These are phyloP conservation scores for Serinus canaria DNA, from an alignment of 2,113 vertebrate genomes.

Conservation along the genomic window DNA sequence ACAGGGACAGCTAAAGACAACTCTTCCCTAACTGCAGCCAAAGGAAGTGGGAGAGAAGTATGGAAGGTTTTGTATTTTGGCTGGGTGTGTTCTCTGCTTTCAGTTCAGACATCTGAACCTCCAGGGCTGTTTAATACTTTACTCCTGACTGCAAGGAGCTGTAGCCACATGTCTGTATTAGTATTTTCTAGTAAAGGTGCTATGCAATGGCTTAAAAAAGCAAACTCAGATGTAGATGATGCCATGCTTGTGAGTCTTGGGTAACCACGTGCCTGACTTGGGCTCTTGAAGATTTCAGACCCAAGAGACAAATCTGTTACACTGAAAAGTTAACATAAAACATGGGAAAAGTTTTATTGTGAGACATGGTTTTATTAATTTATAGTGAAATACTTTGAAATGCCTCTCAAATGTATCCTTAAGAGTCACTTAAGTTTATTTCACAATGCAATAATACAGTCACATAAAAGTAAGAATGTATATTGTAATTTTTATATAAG, in stretches of 20 bases:
- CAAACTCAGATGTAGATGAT: neutral
- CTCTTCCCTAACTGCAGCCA: neutral
- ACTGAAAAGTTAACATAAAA: neutral
- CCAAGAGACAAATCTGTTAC: conserved; percentile 74
- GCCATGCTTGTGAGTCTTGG: neutral
- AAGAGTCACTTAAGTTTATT: neutral
- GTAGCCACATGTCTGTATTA: neutral
- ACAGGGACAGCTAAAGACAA: neutral
- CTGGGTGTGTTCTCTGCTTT: neutral
- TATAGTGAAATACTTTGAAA: neutral
- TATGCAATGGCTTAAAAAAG: neutral
- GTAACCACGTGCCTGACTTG: conserved; percentile 75
- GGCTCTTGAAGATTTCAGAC: conserved; percentile 74
- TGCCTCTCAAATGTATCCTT: neutral
- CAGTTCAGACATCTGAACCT: conserved; percentile 69
- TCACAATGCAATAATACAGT: neutral
- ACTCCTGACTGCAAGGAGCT: conserved; percentile 74
- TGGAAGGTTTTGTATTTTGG: neutral
- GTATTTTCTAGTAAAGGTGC: neutral
- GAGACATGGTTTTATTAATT: neutral
- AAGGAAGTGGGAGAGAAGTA: neutral
- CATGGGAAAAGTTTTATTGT: neutral
- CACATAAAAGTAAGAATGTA: neutral
- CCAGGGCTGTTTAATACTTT: conserved; percentile 67
- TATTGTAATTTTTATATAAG: neutral